phyloP scores from a whole-genome alignment of 2,888 invertebrate species.

The Drosophila greeni region DNA sequence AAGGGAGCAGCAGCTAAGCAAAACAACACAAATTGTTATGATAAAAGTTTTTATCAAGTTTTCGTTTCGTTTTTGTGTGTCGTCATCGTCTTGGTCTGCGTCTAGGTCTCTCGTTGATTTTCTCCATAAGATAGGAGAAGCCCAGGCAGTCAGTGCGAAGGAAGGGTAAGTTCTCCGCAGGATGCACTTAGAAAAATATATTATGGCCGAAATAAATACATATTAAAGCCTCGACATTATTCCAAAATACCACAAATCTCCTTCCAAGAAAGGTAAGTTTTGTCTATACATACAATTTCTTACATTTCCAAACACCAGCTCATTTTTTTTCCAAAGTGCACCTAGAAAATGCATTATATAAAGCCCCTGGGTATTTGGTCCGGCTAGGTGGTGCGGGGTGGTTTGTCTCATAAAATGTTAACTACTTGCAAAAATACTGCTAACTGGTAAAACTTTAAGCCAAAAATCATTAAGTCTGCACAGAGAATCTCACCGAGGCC shows the following conservation, averaged over 20 bases:
- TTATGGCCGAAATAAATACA: background rate
- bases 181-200: conserved; percentile 1
- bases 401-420: conserved; percentile 67
- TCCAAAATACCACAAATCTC: too few species aligned
- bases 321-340: background rate
- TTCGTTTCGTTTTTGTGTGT: conserved; percentile 51
- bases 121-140: conserved; percentile 51
- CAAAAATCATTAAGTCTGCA: conserved; percentile 72
- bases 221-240: too few species aligned
- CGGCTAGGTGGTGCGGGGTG: conserved; percentile 37
- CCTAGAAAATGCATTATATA: conserved; percentile 59
- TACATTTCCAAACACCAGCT: too few species aligned
- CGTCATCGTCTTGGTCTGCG: conserved; percentile 38
- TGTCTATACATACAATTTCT: too few species aligned
- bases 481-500: conserved; percentile 41
- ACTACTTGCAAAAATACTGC: conserved; percentile 72
- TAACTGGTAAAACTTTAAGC: conserved; percentile 72
- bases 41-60: conserved; percentile 73
- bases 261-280: too few species aligned
- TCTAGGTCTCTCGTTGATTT: conserved; percentile 56
- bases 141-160: conserved; percentile 14
- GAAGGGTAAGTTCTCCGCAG: conserved; percentile 27
- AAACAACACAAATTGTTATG: conserved; percentile 73
- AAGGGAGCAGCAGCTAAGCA: conserved; percentile 32
- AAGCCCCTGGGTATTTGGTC: conserved; percentile 36